A percentile compares a stretch with the other conserved stretches of the same genome.
Conservation (phyloP, 2,113 vertebrate species). For the Elgaria multicarinata region DNA sequence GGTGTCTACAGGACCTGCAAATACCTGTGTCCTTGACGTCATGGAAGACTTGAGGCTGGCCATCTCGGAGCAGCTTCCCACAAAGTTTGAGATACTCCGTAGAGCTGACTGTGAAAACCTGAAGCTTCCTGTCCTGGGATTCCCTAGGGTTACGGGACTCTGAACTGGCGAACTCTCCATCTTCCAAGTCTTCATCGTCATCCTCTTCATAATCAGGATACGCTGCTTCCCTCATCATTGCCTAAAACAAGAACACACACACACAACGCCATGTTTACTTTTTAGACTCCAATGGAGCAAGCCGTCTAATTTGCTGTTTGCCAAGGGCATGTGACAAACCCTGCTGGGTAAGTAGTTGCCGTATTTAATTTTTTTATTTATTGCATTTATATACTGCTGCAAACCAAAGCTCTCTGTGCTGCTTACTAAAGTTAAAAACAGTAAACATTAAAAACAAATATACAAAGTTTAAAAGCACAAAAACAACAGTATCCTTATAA, state of each 20-base stretch:
- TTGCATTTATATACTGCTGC: no score
- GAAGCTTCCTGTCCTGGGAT: neutral
- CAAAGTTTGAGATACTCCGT: conserved; percentile 43
- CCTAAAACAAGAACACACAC: neutral
- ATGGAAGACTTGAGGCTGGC: conserved; percentile 31
- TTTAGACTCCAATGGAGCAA: neutral
- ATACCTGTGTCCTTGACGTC: conserved; percentile 42
- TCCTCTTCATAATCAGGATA: conserved; percentile 12
- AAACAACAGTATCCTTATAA: no score
- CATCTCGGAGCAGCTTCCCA: conserved; percentile 26
- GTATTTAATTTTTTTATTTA: no score
- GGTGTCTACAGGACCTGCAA: neutral
- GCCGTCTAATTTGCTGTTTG: neutral
- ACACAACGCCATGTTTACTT: neutral
- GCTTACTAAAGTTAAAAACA: no score
- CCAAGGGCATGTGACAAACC: neutral
- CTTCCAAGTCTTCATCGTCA: conserved; percentile 11
- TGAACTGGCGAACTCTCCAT: neutral
- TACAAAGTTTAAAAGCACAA: no score
- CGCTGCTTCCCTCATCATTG: neutral
- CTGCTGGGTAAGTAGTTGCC: neutral
- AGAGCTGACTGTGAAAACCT: conserved; percentile 51
- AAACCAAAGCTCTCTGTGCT: no score
- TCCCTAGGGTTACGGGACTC: neutral
- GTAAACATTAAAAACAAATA: no score